Conservation (phyloP, 2,888 invertebrate species). For the Drosophila robusta region DNA sequence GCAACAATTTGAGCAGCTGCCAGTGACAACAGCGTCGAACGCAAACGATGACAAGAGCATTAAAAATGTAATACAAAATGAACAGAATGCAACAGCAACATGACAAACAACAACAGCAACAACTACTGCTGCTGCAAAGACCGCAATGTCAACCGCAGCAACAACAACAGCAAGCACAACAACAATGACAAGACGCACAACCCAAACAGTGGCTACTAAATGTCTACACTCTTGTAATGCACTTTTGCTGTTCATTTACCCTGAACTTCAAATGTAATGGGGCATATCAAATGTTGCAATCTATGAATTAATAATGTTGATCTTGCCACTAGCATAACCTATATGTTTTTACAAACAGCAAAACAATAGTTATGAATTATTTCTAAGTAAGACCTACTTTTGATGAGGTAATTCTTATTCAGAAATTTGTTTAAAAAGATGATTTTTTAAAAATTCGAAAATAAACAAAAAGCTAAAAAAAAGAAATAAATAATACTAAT, state of each 20-base stretch:
- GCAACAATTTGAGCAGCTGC: conserved; percentile 25
- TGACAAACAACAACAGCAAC: conserved; percentile 17
- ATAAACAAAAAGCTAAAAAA: no score
- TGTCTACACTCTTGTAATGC: conserved; percentile 4
- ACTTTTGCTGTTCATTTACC: conserved; percentile 10
- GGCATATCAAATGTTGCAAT: no score
- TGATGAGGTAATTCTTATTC: no score
- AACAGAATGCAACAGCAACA: conserved; percentile 30
- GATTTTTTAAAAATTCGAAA: no score
- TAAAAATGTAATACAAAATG: conserved; percentile 41
- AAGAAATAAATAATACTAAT: no score
- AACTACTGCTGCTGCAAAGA: conserved; percentile 31
- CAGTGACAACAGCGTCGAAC: conserved; percentile 23
- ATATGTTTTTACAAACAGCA: no score
- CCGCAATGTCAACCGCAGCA: conserved; percentile 41
- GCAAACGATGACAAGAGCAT: conserved; percentile 34
- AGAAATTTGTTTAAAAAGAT: no score
- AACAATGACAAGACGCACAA: conserved; percentile 1
- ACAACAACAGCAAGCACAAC: conserved; percentile 9
- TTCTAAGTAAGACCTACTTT: no score
- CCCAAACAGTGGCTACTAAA: conserved; percentile 11
- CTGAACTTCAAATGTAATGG: background rate
- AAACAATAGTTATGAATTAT: no score
- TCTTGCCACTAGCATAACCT: no score
- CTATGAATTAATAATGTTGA: no score